Evolutionary conservation across 2,888 invertebrate genomes (phyloP).

Genomic region (Cenopis cana): DNA sequence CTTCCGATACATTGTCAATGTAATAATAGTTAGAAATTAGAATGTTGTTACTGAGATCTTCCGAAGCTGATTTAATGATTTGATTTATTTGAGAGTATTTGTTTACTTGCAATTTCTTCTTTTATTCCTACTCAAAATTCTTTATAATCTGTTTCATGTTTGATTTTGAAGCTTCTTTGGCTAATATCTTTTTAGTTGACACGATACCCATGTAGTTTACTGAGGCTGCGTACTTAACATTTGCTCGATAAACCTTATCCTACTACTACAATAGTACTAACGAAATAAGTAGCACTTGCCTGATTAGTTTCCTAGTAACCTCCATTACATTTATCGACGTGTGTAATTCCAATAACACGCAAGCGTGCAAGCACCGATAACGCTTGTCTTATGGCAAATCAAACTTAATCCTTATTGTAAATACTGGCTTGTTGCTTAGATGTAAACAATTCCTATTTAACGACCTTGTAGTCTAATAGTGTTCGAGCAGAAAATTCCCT

Average conservation of each 20-base stretch:
- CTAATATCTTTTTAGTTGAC: not conserved
- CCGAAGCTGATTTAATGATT: not conserved
- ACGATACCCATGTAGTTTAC: not conserved
- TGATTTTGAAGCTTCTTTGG: not conserved
- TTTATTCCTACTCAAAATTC: not conserved
- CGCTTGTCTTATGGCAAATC: slow-evolving; percentile 28
- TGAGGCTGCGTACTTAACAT: not conserved
- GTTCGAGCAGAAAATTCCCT: slow-evolving; percentile 15
- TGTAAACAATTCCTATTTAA: slow-evolving; percentile 36
- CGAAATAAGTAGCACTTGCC: slow-evolving; percentile 31
- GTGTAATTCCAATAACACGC: slow-evolving; percentile 37
- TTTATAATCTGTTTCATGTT: not conserved
- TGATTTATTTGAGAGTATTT: not conserved
- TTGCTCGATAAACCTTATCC: slow-evolving; percentile 31
- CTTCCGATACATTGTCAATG: slow-evolving; percentile 14
- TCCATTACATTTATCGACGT: slow-evolving; percentile 35
- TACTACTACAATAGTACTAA: not conserved
- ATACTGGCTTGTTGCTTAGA: slow-evolving; percentile 35
- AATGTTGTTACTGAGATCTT: not conserved
- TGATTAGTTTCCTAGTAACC: slow-evolving; percentile 39
- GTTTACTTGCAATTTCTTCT: not conserved
- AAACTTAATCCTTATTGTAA: slow-evolving; percentile 27
- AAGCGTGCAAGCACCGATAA: slow-evolving; percentile 23
- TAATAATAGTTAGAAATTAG: too few relatives aligned
- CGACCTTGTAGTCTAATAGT: slow-evolving; percentile 24